Conservation (phyloP, 2,113 vertebrate genomes). For the Phrynosoma platyrhinos region DNA sequence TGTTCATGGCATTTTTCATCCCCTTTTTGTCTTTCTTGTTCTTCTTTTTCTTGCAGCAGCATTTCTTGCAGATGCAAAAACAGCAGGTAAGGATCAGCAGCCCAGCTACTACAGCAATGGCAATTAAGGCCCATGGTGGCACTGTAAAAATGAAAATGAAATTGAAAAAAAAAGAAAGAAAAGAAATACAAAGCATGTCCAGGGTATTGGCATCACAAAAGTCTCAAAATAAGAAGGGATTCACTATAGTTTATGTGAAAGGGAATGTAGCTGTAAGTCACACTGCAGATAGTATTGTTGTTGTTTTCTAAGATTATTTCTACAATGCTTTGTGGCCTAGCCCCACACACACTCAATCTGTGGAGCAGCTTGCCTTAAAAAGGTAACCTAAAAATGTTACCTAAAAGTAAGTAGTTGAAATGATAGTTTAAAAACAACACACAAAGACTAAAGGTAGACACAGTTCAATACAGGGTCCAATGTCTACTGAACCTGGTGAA, state of each 20-base stretch:
- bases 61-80: slow-evolving; percentile 99
- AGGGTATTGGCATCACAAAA: neutral
- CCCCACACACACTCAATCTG: no score
- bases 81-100: slow-evolving; percentile 95
- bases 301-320: neutral
- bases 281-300: neutral
- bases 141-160: slow-evolving; percentile 73
- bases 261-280: neutral
- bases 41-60: slow-evolving; percentile 98
- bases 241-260: neutral
- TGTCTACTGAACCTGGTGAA: neutral
- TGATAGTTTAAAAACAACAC: neutral
- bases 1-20: slow-evolving; percentile 89
- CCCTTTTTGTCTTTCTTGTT: slow-evolving; percentile 99
- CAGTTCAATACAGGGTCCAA: no score
- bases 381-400: no score
- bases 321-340: neutral
- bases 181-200: neutral
- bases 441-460: neutral
- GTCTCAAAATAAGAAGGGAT: neutral
- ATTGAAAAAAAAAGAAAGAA: no score
- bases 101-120: slow-evolving; percentile 91
- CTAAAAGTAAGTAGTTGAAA: neutral
- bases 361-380: neutral
- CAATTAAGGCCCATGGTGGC: slow-evolving; percentile 94